phyloP scores from a whole-genome alignment of 1,140 invertebrate genomes.

The Zaprionus africanus region DNA sequence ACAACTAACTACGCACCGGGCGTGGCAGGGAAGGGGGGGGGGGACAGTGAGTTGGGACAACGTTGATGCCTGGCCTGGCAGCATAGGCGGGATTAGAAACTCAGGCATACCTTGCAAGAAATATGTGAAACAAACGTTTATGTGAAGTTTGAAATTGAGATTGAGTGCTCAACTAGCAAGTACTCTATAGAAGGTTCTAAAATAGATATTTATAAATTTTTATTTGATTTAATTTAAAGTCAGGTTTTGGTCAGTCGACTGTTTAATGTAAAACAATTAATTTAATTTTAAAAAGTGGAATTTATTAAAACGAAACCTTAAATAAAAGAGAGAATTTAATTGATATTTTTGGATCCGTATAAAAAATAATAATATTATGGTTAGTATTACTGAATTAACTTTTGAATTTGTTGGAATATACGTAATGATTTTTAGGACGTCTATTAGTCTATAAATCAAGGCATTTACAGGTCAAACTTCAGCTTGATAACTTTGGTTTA shows the following conservation, averaged over 20 bases:
- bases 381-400: not conserved
- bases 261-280: too few relatives aligned
- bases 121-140: not conserved
- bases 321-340: too few relatives aligned
- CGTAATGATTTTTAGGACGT: not conserved
- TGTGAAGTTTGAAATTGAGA: not conserved
- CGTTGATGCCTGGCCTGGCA: slow-evolving; percentile 17
- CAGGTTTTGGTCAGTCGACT: too few relatives aligned
- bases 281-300: too few relatives aligned
- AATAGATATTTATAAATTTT: too few relatives aligned
- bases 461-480: not conserved
- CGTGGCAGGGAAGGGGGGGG: slow-evolving; percentile 15
- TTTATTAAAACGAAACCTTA: too few relatives aligned
- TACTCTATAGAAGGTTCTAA: not conserved
- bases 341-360: too few relatives aligned
- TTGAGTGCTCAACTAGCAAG: not conserved
- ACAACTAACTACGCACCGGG: slow-evolving; percentile 75
- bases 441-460: not conserved
- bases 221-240: too few relatives aligned
- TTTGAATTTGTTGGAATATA: not conserved
- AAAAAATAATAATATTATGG: too few relatives aligned
- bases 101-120: not conserved
- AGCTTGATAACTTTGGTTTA: not conserved
- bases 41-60: not conserved
- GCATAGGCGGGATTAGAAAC: slow-evolving; percentile 43